A percentile compares a stretch with the other conserved stretches of the same genome.
Conservation (phyloP, 2,113 vertebrate genomes). For the Xiphophorus maculatus region DNA sequence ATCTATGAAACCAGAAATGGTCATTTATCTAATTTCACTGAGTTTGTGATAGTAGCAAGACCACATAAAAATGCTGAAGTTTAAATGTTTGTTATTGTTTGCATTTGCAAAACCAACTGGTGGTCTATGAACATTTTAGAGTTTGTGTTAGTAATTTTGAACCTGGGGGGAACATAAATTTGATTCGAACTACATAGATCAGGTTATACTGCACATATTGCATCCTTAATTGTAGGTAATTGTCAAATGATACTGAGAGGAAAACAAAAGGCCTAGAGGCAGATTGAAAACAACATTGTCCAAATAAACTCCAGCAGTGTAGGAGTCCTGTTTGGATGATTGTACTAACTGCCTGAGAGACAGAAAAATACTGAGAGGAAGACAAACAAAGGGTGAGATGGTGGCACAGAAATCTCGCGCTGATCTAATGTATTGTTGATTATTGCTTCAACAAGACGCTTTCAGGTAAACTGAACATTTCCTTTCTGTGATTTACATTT, state of each 20-base stretch:
- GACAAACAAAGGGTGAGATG: slow-evolving; percentile 31
- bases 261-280: slow-evolving; percentile 51
- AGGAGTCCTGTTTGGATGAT: slow-evolving; percentile 48
- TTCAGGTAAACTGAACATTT: slow-evolving; percentile 25
- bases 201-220: too few relatives aligned
- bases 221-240: slow-evolving; percentile 36
- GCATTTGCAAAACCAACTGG: neutral
- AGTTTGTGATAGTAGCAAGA: too few relatives aligned
- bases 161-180: too few relatives aligned
- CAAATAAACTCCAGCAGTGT: slow-evolving; percentile 70
- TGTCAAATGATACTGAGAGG: slow-evolving; percentile 59
- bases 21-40: neutral
- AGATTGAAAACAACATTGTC: slow-evolving; percentile 66
- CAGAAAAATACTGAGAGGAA: slow-evolving; percentile 25
- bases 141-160: too few relatives aligned
- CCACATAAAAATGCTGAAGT: too few relatives aligned
- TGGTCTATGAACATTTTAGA: too few relatives aligned
- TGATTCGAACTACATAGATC: neutral
- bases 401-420: slow-evolving; percentile 45
- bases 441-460: slow-evolving; percentile 40
- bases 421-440: slow-evolving; percentile 35
- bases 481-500: slow-evolving; percentile 4
- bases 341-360: slow-evolving; percentile 18
- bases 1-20: neutral
- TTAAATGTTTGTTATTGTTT: neutral